Evolutionary conservation across 2,113 vertebrate species (phyloP), one percentile per base, ranked within the genome.

Genomic region (Rhinoptilus africanus): DNA sequence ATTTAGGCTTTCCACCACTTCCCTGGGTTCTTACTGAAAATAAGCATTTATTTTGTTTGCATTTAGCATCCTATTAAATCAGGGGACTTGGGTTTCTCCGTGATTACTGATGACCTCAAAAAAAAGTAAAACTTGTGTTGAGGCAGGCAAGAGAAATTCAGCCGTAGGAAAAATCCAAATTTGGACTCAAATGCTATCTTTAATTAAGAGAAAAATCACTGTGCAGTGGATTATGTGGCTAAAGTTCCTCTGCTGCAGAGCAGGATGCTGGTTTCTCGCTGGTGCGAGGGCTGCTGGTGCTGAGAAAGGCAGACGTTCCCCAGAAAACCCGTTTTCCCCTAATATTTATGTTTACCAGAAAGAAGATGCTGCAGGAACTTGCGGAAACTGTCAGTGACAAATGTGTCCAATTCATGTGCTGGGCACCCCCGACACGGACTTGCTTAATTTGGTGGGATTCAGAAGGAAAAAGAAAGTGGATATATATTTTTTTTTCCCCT

Each of bases 311-410:
- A 84, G 57, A 56, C n/a, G 12, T 48, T 85, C 66, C 53, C 35
- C 73, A 72, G 54, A 88, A 83, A 14, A 50, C 19, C 53, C 8
- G 6, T 66, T 77, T 54, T 12, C 71, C 50, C 5, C 1, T 34
- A 76, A 35, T 63, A 54, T 67, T 94, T 89, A 39, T 79, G 83
- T 93, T 92, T 84, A 39, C 34, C 77, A 45, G 23, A 88, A 86
- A 67, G 67, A 88, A 81, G 51, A 32, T 67, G 32, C n/a, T 30
- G 37, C 30, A 51, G 34, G 26, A 80, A 64, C 48, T 88, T 79
- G 28, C 39, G 62, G 75, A 88, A 87, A 67, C 15, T 62, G 19
- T 35, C 56, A 60, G 4, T 60, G 32, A 28, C 35, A 77, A 66
- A 57, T 79, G 47, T 74, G 80, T 90, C 20, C 43, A 92, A 94